Evolutionary conservation across 2,113 vertebrate genomes (phyloP).

Genomic region (Anseranas semipalmata): DNA sequence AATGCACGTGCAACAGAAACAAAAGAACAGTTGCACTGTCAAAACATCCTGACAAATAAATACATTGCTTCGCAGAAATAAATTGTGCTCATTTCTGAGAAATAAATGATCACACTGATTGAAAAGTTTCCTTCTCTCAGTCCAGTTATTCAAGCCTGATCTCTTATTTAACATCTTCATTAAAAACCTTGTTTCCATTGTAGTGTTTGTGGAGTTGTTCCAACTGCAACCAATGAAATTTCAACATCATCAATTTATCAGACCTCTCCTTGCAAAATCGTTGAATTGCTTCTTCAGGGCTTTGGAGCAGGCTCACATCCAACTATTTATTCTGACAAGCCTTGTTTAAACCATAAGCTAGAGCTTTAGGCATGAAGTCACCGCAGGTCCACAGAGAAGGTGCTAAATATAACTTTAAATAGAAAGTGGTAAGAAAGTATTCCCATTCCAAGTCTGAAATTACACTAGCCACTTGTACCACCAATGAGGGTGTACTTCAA

Average conservation of each 20-base stretch:
- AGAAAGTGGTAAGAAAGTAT: background rate
- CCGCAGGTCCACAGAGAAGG: background rate
- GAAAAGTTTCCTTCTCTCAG: background rate
- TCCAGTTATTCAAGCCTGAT: background rate
- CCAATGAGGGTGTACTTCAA: background rate
- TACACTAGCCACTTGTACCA: background rate
- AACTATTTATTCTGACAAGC: background rate
- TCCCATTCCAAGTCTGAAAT: background rate
- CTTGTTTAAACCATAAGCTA: background rate
- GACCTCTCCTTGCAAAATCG: background rate
- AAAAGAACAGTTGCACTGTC: background rate
- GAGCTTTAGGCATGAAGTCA: background rate
- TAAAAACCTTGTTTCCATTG: background rate
- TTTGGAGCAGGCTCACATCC: background rate
- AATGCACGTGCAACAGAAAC: background rate
- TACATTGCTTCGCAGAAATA: background rate
- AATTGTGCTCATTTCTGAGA: background rate
- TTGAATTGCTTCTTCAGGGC: background rate
- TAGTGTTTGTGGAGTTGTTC: slow-evolving; percentile 36
- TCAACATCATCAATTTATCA: background rate
- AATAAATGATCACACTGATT: background rate
- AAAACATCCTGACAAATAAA: background rate
- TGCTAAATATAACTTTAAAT: background rate
- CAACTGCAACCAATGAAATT: background rate
- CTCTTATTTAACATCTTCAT: background rate